These are phyloP conservation scores for Lepidocolaptes lacrymiger DNA, from an alignment of 2,797 vertebrate species.

Conservation along the genomic window DNA sequence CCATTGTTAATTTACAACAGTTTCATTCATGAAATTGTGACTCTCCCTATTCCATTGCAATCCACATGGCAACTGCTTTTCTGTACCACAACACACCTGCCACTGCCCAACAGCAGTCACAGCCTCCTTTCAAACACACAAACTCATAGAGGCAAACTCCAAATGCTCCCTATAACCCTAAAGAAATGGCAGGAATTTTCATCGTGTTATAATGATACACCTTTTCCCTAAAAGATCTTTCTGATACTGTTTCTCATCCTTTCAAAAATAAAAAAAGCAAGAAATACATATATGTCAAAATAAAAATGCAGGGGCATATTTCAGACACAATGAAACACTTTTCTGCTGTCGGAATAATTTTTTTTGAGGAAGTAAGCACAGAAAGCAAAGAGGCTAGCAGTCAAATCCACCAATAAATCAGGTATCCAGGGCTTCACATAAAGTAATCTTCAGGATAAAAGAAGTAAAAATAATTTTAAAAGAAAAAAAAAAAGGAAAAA, in stretches of 20 bases:
- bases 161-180: not conserved
- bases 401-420: not conserved
- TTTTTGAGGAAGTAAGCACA: not conserved
- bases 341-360: not conserved
- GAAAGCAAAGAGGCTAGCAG: not conserved
- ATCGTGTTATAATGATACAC: not conserved
- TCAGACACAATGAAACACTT: not conserved
- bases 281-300: not conserved
- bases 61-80: not conserved
- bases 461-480: not conserved
- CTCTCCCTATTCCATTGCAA: not conserved
- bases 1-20: not conserved
- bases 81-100: not conserved
- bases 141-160: not conserved
- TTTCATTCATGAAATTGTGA: not conserved
- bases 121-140: not conserved
- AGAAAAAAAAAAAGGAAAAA: too few species aligned
- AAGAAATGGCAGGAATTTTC: not conserved
- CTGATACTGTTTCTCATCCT: not conserved
- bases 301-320: not conserved
- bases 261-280: not conserved
- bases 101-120: not conserved
- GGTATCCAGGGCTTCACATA: not conserved
- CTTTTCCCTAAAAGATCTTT: not conserved
- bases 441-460: not conserved